These are phyloP conservation scores for Eutrigla gurnardus DNA, from an alignment of 2,797 vertebrate species.

Conservation along the genomic window DNA sequence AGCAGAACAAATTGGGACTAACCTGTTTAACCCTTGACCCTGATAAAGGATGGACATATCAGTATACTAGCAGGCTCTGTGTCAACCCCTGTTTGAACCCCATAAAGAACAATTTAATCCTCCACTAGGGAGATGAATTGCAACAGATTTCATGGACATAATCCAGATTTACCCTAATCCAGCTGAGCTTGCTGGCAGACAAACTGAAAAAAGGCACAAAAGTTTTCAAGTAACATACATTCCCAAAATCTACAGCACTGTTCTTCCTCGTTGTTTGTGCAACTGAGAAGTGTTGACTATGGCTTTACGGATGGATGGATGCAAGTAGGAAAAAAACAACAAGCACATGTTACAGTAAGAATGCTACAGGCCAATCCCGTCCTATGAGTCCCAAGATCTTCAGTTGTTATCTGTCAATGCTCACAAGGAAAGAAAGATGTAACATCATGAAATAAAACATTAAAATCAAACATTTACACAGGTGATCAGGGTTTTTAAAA, in stretches of 20 bases:
- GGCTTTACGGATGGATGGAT: conserved; percentile 46
- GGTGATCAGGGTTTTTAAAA: conserved; percentile 15
- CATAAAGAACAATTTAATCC: conserved; percentile 56
- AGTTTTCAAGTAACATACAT: conserved; percentile 51
- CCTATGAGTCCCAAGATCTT: conserved; percentile 1
- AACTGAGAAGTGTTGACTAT: conserved; percentile 13
- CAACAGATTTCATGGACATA: conserved; percentile 61
- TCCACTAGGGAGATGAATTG: conserved; percentile 45
- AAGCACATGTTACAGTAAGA: conserved; percentile 1
- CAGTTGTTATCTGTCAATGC: conserved; percentile 5
- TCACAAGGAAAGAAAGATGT: conserved; percentile 21
- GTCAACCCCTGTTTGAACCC: conserved; percentile 26
- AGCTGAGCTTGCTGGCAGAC: conserved; percentile 34
- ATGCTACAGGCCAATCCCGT: neutral
- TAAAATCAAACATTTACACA: conserved; percentile 29
- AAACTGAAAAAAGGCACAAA: conserved; percentile 38
- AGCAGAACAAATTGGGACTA: conserved; percentile 12
- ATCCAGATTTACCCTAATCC: conserved; percentile 68
- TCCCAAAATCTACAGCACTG: conserved; percentile 6
- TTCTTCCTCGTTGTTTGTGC: neutral
- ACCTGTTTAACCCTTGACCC: conserved; percentile 31
- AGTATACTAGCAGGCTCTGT: conserved; percentile 34
- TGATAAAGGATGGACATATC: conserved; percentile 27
- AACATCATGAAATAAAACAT: conserved; percentile 12
- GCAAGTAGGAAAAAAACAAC: conserved; percentile 8